These are phyloP conservation scores for Oligia latruncula DNA, from an alignment of 2,888 invertebrate species.

Conservation along the genomic window DNA sequence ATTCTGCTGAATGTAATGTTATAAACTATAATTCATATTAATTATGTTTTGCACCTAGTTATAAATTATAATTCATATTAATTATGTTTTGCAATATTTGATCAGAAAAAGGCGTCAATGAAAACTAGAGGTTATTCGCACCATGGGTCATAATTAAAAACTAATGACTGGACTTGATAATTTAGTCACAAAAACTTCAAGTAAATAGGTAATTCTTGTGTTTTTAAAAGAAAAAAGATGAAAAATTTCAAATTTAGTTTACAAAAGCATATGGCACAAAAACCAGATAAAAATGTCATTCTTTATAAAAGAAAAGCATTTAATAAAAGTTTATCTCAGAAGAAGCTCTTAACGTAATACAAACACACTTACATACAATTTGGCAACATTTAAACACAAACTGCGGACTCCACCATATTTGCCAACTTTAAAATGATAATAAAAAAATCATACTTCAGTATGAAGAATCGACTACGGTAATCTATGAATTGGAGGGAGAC, in stretches of 20 bases:
- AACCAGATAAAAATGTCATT: slow-evolving; percentile 29
- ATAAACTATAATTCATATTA: slow-evolving; percentile 11
- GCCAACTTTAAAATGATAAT: slow-evolving; percentile 81
- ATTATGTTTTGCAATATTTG: neutral
- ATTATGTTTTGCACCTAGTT: neutral
- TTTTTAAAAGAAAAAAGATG: neutral
- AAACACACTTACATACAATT: slow-evolving; percentile 72
- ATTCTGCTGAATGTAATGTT: neutral
- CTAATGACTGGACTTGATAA: neutral
- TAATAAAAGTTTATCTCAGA: slow-evolving; percentile 59
- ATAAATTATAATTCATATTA: slow-evolving; percentile 11
- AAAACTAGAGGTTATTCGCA: neutral
- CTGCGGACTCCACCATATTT: slow-evolving; percentile 72
- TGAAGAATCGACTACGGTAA: slow-evolving; percentile 84
- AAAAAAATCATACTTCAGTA: slow-evolving; percentile 83
- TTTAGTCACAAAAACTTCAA: neutral
- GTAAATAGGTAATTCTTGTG: neutral
- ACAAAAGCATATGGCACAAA: neutral
- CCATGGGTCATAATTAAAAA: no score
- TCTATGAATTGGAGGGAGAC: slow-evolving; percentile 79
- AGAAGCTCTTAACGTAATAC: slow-evolving; percentile 61
- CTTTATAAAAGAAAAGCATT: slow-evolving; percentile 52
- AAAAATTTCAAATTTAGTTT: neutral
- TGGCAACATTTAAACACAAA: slow-evolving; percentile 74
- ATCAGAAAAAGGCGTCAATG: neutral